phyloP scores from a whole-genome alignment of 1,140 invertebrate genomes.

The Branchinecta lynchi region DNA sequence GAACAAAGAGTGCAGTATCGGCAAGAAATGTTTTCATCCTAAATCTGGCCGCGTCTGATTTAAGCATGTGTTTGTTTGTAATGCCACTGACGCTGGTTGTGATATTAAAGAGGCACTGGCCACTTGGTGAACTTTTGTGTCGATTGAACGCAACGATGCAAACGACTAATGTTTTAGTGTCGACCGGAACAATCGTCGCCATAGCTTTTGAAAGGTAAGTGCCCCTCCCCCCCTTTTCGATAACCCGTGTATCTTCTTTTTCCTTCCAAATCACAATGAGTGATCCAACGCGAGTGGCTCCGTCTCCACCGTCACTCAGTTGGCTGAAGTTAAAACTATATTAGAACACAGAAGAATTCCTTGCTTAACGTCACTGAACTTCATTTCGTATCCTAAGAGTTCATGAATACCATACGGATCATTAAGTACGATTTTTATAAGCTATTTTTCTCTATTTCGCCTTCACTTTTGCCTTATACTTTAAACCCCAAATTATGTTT shows the following conservation, averaged over 20 bases:
- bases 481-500: no score
- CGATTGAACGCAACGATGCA: background rate
- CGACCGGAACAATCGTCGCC: slow-evolving; percentile 15
- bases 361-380: no score
- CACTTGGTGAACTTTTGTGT: slow-evolving; percentile 12
- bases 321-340: no score
- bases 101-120: slow-evolving; percentile 12
- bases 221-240: no score
- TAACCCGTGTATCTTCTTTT: background rate
- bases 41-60: slow-evolving; percentile 11
- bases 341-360: no score
- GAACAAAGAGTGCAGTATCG: background rate
- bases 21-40: slow-evolving; percentile 12
- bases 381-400: no score
- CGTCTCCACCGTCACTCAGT: no score
- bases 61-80: slow-evolving; percentile 12
- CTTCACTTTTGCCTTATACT: no score
- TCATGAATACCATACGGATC: no score
- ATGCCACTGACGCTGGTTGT: slow-evolving; percentile 15
- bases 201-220: slow-evolving; percentile 15
- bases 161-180: slow-evolving; percentile 13
- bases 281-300: background rate
- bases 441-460: no score
- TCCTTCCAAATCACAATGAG: background rate
- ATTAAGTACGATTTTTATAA: no score